Evolutionary conservation across 2,113 vertebrate species (phyloP).

Genomic region (Oncorhynchus clarkii): DNA sequence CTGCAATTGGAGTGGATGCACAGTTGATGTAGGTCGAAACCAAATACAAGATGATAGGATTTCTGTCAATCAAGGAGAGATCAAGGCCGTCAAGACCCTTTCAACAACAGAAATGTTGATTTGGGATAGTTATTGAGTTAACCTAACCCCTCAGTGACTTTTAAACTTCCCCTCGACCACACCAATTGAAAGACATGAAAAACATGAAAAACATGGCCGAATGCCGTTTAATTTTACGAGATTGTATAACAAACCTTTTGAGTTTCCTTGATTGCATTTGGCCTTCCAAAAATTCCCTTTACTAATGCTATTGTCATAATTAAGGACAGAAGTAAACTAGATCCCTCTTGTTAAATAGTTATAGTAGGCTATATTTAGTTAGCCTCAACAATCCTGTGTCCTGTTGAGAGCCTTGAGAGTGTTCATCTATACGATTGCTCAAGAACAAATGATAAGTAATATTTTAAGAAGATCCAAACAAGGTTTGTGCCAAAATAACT

Average conservation of each 20-base stretch:
- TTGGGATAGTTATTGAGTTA: not conserved
- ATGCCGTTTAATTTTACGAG: constrained; percentile 33
- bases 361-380: not conserved
- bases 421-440: constrained; percentile 46
- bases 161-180: constrained; percentile 33
- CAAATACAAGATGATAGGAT: not conserved
- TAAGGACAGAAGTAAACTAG: constrained; percentile 12
- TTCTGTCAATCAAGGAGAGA: not conserved
- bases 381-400: not conserved
- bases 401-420: constrained; percentile 27
- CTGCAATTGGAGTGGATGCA: not conserved
- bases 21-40: not conserved
- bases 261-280: constrained; percentile 30
- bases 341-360: constrained; percentile 25
- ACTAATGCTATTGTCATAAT: constrained; percentile 35
- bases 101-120: not conserved
- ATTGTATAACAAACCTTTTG: constrained; percentile 42
- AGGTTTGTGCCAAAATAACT: constrained; percentile 44
- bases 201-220: constrained; percentile 28
- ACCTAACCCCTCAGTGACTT: constrained; percentile 10
- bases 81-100: not conserved
- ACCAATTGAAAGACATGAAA: constrained; percentile 39
- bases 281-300: constrained; percentile 13
- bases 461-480: constrained; percentile 25
- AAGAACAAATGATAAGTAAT: constrained; percentile 10